Base-by-base conservation (phyloP, 2,888 invertebrate genomes). In the Chalcis sispes region DNA sequence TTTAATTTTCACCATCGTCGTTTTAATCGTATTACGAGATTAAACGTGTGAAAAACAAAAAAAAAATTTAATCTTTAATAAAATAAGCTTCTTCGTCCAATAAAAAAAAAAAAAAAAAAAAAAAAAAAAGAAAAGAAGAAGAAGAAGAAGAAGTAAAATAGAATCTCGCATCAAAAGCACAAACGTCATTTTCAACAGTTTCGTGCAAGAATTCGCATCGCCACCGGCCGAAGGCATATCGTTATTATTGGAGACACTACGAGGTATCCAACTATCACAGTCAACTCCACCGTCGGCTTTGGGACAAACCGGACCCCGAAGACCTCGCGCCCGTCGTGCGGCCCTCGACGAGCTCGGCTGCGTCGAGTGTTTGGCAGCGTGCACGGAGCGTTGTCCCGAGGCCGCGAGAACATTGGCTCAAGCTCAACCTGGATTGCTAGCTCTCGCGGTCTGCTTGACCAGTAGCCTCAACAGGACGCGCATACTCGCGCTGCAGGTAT, bases 171-270 rank as follows among this genome's bases (percentile, higher is more conserved):
- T n/a, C n/a, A n/a, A n/a, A n/a, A n/a, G n/a, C n/a, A n/a, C n/a
- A n/a, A n/a, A n/a, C n/a, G n/a, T n/a, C n/a, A n/a, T n/a, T n/a
- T 74, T 50, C 71, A 56, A 0, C 90, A 98, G 97, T 89, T 98
- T 98, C 88, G 94, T 98, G 8, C 96, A 96, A 89, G 98, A 98
- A 89, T 97, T 98, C 88, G 93, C 96, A 0, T 93, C 95, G 67
- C 94, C 96, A 72, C 96, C 96, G 20, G 92, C 96, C 84, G 96
- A 97, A 89, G 98, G 98, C 8, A 93, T 97, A 1, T 93, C 94
- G 4, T 90, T 96, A 58, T 91, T 98, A 10, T 89, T 98, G 82
- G 96, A 96, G 87, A 93, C 97, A 1, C 90, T 98, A 77, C 93
- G 96, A 72, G 94, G 95, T 65, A 94, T 97, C 62, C 97, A 97